phyloP scores from a whole-genome alignment of 2,888 invertebrate genomes.

The Amiota mariae region DNA sequence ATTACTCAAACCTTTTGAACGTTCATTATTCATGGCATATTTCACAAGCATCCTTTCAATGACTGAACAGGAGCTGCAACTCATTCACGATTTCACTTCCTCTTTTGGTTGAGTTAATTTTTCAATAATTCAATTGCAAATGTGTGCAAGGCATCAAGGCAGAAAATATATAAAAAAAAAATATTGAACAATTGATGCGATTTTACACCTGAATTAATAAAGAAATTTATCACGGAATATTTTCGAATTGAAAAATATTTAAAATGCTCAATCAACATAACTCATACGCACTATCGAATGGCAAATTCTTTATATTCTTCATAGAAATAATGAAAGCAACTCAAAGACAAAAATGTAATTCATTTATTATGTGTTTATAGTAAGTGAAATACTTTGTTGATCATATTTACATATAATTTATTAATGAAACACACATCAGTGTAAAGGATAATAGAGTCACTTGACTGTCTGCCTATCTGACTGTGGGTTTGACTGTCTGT shows the following conservation, averaged over 20 bases:
- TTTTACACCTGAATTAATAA: conserved; percentile 38
- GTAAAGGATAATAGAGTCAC: no score
- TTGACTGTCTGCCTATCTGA: no score
- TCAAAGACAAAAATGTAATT: no score
- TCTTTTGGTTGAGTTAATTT: conserved; percentile 51
- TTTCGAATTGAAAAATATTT: neutral
- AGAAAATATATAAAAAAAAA: no score
- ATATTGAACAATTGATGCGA: conserved; percentile 25
- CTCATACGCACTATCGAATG: neutral
- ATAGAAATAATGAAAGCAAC: no score
- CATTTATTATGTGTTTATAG: no score
- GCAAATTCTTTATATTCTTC: no score
- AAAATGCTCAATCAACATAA: neutral
- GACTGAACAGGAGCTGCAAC: conserved; percentile 10
- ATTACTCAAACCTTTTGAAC: conserved; percentile 10
- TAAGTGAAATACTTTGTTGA: no score
- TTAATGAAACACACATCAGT: no score
- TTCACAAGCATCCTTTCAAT: conserved; percentile 41
- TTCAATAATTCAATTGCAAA: conserved; percentile 61
- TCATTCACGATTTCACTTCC: neutral
- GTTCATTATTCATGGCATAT: conserved; percentile 58
- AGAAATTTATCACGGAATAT: neutral
- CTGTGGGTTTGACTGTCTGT: no score
- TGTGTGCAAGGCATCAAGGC: neutral
- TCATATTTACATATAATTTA: no score